Evolutionary conservation across 2,797 vertebrate species (phyloP), one percentile per base, ranked within the genome.

Genomic region (Cirrhinus molitorella): DNA sequence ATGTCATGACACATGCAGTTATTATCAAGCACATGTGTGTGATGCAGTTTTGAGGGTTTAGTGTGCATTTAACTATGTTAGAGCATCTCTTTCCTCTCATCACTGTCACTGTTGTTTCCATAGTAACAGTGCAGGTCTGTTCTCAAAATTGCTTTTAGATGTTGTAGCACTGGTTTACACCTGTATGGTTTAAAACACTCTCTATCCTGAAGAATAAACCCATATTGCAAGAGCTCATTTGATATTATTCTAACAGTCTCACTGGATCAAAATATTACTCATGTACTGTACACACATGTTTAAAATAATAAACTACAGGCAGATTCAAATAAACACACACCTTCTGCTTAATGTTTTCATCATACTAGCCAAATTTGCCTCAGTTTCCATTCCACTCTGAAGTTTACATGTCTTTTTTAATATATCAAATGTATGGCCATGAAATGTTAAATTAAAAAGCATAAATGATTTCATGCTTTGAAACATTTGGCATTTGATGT

Each of bases 81-180:
- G 31, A 43, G 53, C 73, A 43, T 59, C 28, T 23, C n/a, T 19
- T 23, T 16, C 13, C 68, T 51, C 23, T 37, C 40, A 14, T 57
- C 19, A 49, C 77, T 83, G 89, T 80, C 87, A 86, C 83, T 83
- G 85, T 61, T 87, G 92, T 93, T 92, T 83, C 92, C 79, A 91
- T 91, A 85, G 91, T 83, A 89, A 91, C 89, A 49, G 66, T 85
- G 59, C 68, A 81, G 87, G 78, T 85, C 85, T 66, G 49, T 77
- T 77, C 61, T 72, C 75, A 51, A 53, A 74, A 81, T 81, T 76
- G 53, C 59, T 87, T 73, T 73, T 73, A 76, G 37, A 68, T 47
- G 37, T 47, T 17, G 12, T 76, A 68, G 80, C 78, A 57, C 81
- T 76, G 47, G 86, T 83, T 31, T 67, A 61, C 75, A 45, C 70